Conservation (phyloP, 2,888 invertebrate genomes). For the Tenthredo distinguenda region DNA sequence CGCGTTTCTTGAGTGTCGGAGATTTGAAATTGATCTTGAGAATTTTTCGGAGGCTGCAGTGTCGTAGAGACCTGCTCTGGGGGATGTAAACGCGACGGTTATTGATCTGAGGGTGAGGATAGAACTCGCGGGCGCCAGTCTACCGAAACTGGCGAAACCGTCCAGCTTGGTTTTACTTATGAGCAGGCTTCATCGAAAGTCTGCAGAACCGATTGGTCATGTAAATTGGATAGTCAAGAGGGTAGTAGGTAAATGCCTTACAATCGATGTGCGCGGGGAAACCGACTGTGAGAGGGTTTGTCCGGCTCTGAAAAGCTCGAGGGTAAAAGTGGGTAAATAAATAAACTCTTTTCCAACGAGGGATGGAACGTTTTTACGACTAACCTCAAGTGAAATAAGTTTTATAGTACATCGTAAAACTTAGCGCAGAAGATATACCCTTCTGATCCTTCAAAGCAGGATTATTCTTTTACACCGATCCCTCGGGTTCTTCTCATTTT, state of each 20-base stretch:
- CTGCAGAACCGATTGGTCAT: neutral
- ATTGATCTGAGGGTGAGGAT: slow-evolving; percentile 68
- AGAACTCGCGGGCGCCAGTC: slow-evolving; percentile 52
- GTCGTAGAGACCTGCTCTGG: slow-evolving; percentile 67
- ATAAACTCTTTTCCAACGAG: neutral
- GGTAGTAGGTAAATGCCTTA: neutral
- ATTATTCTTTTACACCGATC: neutral
- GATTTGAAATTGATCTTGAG: neutral
- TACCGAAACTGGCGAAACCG: slow-evolving; percentile 51
- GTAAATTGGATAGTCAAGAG: neutral
- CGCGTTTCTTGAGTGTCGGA: neutral
- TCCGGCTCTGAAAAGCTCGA: neutral
- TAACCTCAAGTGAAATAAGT: slow-evolving; percentile 42
- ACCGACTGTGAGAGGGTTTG: neutral
- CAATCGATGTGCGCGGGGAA: neutral
- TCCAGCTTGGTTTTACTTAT: slow-evolving; percentile 53
- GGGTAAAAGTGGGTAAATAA: neutral
- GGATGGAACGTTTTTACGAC: slow-evolving; percentile 26
- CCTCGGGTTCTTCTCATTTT: neutral
- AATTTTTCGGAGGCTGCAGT: slow-evolving; percentile 38
- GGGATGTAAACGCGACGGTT: slow-evolving; percentile 68
- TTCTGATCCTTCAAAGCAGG: slow-evolving; percentile 5
- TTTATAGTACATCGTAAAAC: slow-evolving; percentile 33
- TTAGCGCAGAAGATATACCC: neutral
- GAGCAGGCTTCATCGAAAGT: neutral